A percentile compares a stretch with the other conserved stretches of the same genome.
Conservation (phyloP, 2,888 invertebrate genomes). For the Cheilosia urbana region DNA sequence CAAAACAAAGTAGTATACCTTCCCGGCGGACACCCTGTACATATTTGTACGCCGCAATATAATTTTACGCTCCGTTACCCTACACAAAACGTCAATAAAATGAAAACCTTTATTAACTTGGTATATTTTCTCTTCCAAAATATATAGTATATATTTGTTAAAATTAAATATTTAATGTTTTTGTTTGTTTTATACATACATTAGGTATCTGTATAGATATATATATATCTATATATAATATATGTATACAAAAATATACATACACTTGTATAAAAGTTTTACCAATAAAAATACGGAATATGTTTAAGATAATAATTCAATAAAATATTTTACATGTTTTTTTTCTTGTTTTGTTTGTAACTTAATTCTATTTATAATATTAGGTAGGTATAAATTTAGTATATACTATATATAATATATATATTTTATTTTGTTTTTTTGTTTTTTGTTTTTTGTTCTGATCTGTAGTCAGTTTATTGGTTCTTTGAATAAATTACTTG, state of each 20-base stretch:
- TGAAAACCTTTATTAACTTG: slow-evolving; percentile 65
- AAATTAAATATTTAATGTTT: slow-evolving; percentile 72
- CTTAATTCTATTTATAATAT: slow-evolving; percentile 62
- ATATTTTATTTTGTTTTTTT: slow-evolving; percentile 54
- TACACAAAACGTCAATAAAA: slow-evolving; percentile 6
- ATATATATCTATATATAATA: slow-evolving; percentile 67
- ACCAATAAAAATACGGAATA: slow-evolving; percentile 75
- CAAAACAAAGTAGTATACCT: too few relatives aligned
- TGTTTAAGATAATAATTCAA: slow-evolving; percentile 69
- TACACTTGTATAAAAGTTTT: slow-evolving; percentile 74
- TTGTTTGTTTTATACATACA: slow-evolving; percentile 65
- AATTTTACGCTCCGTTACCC: not conserved
- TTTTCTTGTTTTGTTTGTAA: slow-evolving; percentile 40
- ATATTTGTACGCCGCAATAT: too few relatives aligned
- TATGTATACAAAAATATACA: slow-evolving; percentile 75
- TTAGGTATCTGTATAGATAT: slow-evolving; percentile 75
- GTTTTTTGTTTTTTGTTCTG: slow-evolving; percentile 60
- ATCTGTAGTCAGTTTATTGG: slow-evolving; percentile 67
- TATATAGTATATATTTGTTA: slow-evolving; percentile 75
- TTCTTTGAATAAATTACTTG: slow-evolving; percentile 75
- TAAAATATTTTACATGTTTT: slow-evolving; percentile 72
- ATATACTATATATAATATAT: too few relatives aligned
- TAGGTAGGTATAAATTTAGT: slow-evolving; percentile 62
- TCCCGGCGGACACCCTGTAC: too few relatives aligned
- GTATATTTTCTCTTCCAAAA: slow-evolving; percentile 74